Evolutionary conservation across 1,140 invertebrate genomes (phyloP).

Genomic region (Oncopodura yosiiana): DNA sequence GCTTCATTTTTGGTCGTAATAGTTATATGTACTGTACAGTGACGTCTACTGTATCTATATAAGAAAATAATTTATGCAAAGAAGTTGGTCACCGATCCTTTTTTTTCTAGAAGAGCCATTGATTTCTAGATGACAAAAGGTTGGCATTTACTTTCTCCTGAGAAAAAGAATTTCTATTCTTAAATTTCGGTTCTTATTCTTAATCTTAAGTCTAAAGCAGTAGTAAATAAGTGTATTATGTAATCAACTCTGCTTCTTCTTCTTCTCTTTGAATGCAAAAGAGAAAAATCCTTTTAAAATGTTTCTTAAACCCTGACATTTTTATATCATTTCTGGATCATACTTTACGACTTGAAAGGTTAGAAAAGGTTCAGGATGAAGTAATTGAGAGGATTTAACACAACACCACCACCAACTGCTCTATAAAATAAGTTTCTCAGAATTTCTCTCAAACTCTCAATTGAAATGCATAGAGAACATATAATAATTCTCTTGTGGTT

Average conservation of each 20-base stretch:
- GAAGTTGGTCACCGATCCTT: too few relatives aligned
- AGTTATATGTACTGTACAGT: too few relatives aligned
- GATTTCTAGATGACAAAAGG: too few relatives aligned
- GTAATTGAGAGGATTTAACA: not conserved
- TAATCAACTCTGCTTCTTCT: too few relatives aligned
- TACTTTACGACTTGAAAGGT: slow-evolving; percentile 24
- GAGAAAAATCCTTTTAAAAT: slow-evolving; percentile 18
- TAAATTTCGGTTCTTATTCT: not conserved
- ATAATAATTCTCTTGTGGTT: slow-evolving; percentile 4
- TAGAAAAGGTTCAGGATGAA: not conserved
- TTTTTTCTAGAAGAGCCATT: too few relatives aligned
- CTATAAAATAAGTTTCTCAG: not conserved
- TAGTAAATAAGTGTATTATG: too few relatives aligned
- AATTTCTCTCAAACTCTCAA: not conserved
- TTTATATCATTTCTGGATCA: slow-evolving; percentile 12
- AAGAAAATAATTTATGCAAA: too few relatives aligned
- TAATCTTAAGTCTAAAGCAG: not conserved
- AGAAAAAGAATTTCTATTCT: not conserved
- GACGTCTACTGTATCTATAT: too few relatives aligned
- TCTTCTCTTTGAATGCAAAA: too few relatives aligned
- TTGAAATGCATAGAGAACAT: not conserved
- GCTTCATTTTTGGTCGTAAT: too few relatives aligned
- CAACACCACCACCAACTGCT: not conserved
- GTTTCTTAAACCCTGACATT: slow-evolving; percentile 23
- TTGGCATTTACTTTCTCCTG: too few relatives aligned